These are phyloP conservation scores for Listronotus oregonensis DNA, from an alignment of 1,140 invertebrate species.

Conservation along the genomic window DNA sequence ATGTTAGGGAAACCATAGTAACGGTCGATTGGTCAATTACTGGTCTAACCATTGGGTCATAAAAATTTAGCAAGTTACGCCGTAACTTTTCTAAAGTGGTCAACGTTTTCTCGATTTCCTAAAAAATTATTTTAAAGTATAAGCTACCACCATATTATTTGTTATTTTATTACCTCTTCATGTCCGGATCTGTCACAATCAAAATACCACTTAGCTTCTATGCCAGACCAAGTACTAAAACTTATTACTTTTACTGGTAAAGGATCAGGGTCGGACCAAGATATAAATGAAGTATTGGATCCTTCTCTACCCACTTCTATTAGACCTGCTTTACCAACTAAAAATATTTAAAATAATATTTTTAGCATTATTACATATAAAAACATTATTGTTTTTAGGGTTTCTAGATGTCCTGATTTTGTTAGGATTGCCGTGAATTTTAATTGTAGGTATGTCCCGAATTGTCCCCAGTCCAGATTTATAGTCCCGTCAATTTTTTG, in stretches of 20 bases:
- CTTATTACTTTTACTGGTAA: slow-evolving; percentile 62
- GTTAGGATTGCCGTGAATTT: too few relatives aligned
- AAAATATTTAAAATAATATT: too few relatives aligned
- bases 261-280: slow-evolving; percentile 60
- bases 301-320: slow-evolving; percentile 64
- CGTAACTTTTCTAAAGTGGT: slow-evolving; percentile 47
- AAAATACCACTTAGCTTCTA: slow-evolving; percentile 64
- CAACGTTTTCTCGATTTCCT: slow-evolving; percentile 46
- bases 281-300: slow-evolving; percentile 59
- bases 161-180: slow-evolving; percentile 25
- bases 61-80: slow-evolving; percentile 45
- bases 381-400: too few relatives aligned
- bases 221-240: slow-evolving; percentile 64
- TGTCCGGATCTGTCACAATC: slow-evolving; percentile 58
- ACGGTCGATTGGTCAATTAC: slow-evolving; percentile 35
- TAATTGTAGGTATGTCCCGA: too few relatives aligned
- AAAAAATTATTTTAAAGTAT: slow-evolving; percentile 13
- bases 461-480: too few relatives aligned
- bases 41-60: slow-evolving; percentile 49
- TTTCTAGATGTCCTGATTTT: too few relatives aligned
- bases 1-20: slow-evolving; percentile 39
- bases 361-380: not conserved
- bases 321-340: slow-evolving; percentile 56
- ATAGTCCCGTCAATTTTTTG: too few relatives aligned
- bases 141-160: too few relatives aligned